phyloP scores from a whole-genome alignment of 2,113 vertebrate species.

The Dasyornis broadbenti region DNA sequence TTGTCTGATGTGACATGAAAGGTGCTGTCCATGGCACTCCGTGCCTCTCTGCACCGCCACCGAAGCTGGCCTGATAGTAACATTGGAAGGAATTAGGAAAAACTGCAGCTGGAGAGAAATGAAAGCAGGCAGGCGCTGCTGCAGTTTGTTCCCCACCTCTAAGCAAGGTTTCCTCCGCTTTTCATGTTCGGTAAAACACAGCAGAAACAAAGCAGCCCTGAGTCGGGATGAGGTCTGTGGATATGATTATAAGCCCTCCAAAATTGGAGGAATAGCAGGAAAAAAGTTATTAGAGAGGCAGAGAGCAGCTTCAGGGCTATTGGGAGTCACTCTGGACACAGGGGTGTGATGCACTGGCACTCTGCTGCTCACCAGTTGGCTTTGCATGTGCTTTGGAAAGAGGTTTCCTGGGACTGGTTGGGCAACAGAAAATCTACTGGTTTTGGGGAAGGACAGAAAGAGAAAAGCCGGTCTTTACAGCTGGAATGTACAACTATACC shows the following conservation, averaged over 20 bases:
- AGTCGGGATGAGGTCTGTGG: background rate
- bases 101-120: background rate
- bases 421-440: background rate
- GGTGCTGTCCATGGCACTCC: background rate
- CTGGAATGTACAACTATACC: too few relatives aligned
- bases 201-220: background rate
- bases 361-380: background rate
- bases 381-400: background rate
- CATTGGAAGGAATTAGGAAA: background rate
- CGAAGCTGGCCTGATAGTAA: background rate
- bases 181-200: background rate
- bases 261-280: background rate
- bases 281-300: background rate
- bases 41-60: background rate
- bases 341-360: background rate
- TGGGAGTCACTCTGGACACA: background rate
- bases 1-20: conserved; percentile 37
- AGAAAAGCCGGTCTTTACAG: background rate
- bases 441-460: background rate
- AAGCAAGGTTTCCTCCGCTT: background rate
- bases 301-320: background rate
- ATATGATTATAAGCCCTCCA: background rate
- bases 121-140: background rate
- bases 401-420: background rate
- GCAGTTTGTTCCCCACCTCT: background rate